Base-by-base conservation (phyloP, 2,113 vertebrate genomes). In the Forbesichthys agassizii region DNA sequence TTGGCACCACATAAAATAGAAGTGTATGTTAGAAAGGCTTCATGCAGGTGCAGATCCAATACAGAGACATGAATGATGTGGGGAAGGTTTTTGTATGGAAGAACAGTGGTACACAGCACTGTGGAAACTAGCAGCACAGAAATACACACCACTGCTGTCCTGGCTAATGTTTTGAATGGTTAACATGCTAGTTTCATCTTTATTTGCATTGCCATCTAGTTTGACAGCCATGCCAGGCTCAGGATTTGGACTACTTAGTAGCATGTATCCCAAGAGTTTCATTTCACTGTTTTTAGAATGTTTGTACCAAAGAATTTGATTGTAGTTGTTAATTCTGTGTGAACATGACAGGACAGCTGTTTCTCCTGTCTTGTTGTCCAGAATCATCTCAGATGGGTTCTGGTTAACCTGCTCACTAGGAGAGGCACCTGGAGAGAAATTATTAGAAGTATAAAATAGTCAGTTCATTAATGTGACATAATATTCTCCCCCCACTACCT, bases 221-320 rank as follows among this genome's bases (percentile, higher is more conserved):
- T 12, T 61, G 46, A 81, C 73, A 0, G 53, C 5, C 59, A 56
- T 9, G 57, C 67, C 73, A 4, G 5, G 0, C 1, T 75, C 83
- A 9, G 78, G 82, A 12, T 33, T 4, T 46, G 1, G 14, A 0
- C 0, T 1, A 1, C 11, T 0, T 16, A 0, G 0, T 0, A 0
- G 0, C 56, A 79, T 56, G 63, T 78, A 74, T 66, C 84, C 89
- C 11, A 91, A 75, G 2, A 86, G 11, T 49, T 76, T 57, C 0
- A 87, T 14, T 1, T 58, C 6, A 48, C 3, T 48, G 11, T 61
- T 16, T 2, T 58, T 18, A 4, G 1, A 9, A 18, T 84, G 79
- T 9, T 82, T 80, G 79, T 85, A 88, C 88, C 87, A 88, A n/a
- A 68, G 52, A 3, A 88, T 79, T 18, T 0, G 12, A 2, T 86